Evolutionary conservation across 2,113 vertebrate species (phyloP), one percentile per base, ranked within the genome.

Genomic region (Ptychochromis oligacanthus): DNA sequence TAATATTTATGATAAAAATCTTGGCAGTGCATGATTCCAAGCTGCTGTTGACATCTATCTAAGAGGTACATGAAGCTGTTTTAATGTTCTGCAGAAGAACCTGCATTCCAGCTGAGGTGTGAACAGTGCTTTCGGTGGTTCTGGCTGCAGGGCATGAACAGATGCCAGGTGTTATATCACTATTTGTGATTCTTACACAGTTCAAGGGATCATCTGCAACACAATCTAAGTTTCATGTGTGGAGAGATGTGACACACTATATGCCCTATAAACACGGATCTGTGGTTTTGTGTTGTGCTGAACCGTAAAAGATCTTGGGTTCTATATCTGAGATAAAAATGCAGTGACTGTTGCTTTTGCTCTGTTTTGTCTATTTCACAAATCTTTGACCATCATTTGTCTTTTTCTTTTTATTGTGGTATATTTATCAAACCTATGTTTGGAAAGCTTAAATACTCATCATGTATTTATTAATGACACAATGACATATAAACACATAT

Each of bases 41-140:
- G 83, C 72, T 1, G 75, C 88, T 34, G 92, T 79, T 91, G 92
- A 94, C 93, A 86, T 88, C 87, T 70, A 85, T 91, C 60, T 84
- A 83, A 91, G 88, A 87, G 85, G 89, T 62, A 87, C 87, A 87
- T 89, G 86, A 91, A 82, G 84, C 77, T 89, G 87, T 85, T 92
- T 90, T 72, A 87, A 87, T 81, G 60, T 74, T 83, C 52, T 77
- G 12, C 60, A 82, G 65, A 60, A 13, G 64, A 89, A 76, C 7
- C 57, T 88, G 78, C 90, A 88, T 90, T 94, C 88, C 85, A 81
- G 60, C 52, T 60, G 74, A 87, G 80, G 86, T 86, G 91, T 85
- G 89, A 92, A 84, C 86, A 54, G 28, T 54, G 61, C 59, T 80
- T 78, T 87, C 72, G 55, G 28, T 72, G 74, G 52, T 78, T 83